Base-by-base conservation (phyloP, 2,888 invertebrate genomes). In the Trilocha varians region DNA sequence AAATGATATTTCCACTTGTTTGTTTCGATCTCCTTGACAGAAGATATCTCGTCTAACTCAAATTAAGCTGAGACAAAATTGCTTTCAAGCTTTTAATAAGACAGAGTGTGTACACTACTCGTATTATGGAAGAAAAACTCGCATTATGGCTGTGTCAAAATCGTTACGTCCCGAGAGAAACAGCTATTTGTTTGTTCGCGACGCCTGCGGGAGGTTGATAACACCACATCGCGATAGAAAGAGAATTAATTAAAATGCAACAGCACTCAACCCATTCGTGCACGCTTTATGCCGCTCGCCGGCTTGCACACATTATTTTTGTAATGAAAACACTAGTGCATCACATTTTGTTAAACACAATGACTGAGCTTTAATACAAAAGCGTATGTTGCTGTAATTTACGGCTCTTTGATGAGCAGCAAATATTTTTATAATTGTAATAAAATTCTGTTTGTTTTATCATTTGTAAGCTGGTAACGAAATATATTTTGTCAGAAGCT, bases 211-310 rank as follows among this genome's bases (percentile, higher is more conserved):
- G 60, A 47, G 53, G 62, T 74, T 69, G 83, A 82, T 83, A 83
- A 70, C 77, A 69, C 72, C 68, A 68, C 73, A 82, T 79, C 77
- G 73, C 70, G 79, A 83, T 84, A 82, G 80, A 82, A 80, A 80
- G 78, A 71, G 76, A 83, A 84, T 84, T 84, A 83, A 85, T 84
- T 85, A 84, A 84, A 82, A 83, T 80, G 78, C 83, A 82, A 73
- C 77, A 80, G 70, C 79, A 79, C 78, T 77, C 78, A 73, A 76
- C 70, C 72, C 75, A 70, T 70, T 74, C 68, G 74, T 70, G 72
- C 55, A 63, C 68, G 70, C 71, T 77, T 73, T 75, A 74, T 70
- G 69, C 63, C 62, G 46, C 58, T 62, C 58, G 53, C 53, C 57
- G 54, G 50, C 50, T 56, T 58, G 57, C 57, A 59, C 57, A 65